Evolutionary conservation across 2,888 invertebrate genomes (phyloP).

Genomic region (Caenorhabditis sp.): DNA sequence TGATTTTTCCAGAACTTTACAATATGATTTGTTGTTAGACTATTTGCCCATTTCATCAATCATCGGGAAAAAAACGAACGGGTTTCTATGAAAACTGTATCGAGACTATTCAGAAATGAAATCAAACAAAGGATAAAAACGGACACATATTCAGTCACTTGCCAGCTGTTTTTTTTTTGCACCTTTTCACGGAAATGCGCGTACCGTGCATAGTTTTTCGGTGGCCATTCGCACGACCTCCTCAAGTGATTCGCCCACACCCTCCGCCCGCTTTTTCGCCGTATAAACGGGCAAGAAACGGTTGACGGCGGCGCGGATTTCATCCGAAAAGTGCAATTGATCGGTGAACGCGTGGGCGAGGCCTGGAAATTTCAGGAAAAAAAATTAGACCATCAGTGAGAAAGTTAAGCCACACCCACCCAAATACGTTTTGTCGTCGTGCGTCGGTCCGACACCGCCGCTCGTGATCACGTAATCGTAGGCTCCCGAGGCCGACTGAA

Average conservation of each 20-base stretch:
- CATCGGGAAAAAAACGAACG: too few relatives aligned
- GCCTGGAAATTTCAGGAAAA: conserved; percentile 70
- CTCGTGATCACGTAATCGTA: conserved; percentile 84
- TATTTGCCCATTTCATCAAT: too few relatives aligned
- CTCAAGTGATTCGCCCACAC: conserved; percentile 14
- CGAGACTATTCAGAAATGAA: too few relatives aligned
- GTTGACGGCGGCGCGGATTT: conserved; percentile 80
- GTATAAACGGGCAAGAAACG: conserved; percentile 68
- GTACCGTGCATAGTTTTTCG: conserved; percentile 49
- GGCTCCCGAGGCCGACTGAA: conserved; percentile 78
- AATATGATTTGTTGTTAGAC: too few relatives aligned
- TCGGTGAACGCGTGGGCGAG: conserved; percentile 81
- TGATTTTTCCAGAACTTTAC: too few relatives aligned
- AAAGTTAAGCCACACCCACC: conserved; percentile 80
- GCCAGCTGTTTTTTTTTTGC: neutral
- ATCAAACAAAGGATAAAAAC: too few relatives aligned
- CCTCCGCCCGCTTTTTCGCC: conserved; percentile 30
- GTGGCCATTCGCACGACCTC: conserved; percentile 42
- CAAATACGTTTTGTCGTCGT: conserved; percentile 87
- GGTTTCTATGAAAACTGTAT: too few relatives aligned
- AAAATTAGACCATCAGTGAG: neutral
- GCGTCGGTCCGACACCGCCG: conserved; percentile 87
- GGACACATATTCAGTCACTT: neutral
- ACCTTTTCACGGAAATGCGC: neutral
- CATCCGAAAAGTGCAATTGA: conserved; percentile 79